Conservation (phyloP, 37 sponge, comb jelly and placozoan species). For the Beroe forskalii region DNA sequence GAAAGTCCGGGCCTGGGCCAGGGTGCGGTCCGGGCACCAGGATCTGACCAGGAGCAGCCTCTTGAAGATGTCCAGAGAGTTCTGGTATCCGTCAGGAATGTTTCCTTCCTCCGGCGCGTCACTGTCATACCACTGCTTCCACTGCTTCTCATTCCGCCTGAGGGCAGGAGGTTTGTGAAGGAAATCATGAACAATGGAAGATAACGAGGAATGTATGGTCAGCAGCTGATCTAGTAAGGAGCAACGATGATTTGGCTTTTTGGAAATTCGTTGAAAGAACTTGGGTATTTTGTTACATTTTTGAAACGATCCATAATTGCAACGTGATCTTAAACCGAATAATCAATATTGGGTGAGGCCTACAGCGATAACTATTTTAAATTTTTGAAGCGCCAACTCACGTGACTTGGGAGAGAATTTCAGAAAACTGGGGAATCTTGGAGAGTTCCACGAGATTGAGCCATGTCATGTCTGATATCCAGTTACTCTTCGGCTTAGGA, state of each 20-base stretch:
- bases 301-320: no score
- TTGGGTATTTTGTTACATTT: no score
- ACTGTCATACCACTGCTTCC: slow-evolving; percentile 98
- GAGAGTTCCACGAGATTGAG: slow-evolving; percentile 93
- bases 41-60: slow-evolving; percentile 78
- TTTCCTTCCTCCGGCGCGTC: slow-evolving; percentile 94
- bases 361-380: no score
- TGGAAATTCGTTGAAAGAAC: no score
- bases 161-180: not conserved
- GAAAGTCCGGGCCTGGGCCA: slow-evolving; percentile 49
- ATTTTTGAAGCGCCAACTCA: not conserved
- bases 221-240: no score
- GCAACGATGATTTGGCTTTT: no score
- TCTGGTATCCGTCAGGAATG: slow-evolving; percentile 94
- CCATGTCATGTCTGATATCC: slow-evolving; percentile 98
- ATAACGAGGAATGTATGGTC: no score
- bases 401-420: slow-evolving; percentile 85
- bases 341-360: no score
- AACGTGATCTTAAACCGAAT: no score
- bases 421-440: slow-evolving; percentile 86
- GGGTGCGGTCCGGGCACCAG: slow-evolving; percentile 52
- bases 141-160: slow-evolving; percentile 80
- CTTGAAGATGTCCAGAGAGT: slow-evolving; percentile 81
- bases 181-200: no score
- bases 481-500: slow-evolving; percentile 84